Evolutionary conservation across 2,888 invertebrate species (phyloP).

Genomic region (Rhimphoctona megacephalus): DNA sequence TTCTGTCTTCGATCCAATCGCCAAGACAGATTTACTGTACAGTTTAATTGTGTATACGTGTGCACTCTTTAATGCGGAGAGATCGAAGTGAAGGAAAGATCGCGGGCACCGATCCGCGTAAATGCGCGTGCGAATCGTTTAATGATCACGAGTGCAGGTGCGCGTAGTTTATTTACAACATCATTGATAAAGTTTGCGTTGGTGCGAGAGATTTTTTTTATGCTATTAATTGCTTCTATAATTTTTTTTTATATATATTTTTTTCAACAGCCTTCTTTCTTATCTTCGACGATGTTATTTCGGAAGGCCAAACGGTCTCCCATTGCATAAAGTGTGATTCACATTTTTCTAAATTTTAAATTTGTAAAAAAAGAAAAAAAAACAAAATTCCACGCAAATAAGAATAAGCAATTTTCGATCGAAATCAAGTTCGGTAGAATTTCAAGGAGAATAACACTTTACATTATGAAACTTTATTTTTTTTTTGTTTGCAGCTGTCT

Average conservation of each 20-base stretch:
- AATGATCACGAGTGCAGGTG: constrained; percentile 55
- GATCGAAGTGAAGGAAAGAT: constrained; percentile 48
- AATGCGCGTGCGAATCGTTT: constrained; percentile 62
- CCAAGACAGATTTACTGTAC: constrained; percentile 47
- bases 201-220: constrained; percentile 22
- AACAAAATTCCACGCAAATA: too few relatives aligned
- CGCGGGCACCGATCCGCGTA: constrained; percentile 52
- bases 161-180: constrained; percentile 24
- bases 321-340: too few relatives aligned
- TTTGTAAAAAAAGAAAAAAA: too few relatives aligned
- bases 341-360: too few relatives aligned
- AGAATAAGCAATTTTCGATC: too few relatives aligned
- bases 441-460: too few relatives aligned
- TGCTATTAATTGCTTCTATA: background rate
- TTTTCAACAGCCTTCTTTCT: too few relatives aligned
- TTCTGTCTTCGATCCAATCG: constrained; percentile 48
- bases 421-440: too few relatives aligned
- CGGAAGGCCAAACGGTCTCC: too few relatives aligned
- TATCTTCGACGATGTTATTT: too few relatives aligned
- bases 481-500: too few relatives aligned
- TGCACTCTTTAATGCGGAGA: constrained; percentile 12
- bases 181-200: constrained; percentile 46
- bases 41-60: constrained; percentile 14
- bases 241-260: background rate
- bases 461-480: too few relatives aligned